Percentiles rank a stretch among this genome's conserved stretches.
Evolutionary conservation across 2,113 vertebrate species (phyloP).

Genomic region (Oxyruncus cristatus): DNA sequence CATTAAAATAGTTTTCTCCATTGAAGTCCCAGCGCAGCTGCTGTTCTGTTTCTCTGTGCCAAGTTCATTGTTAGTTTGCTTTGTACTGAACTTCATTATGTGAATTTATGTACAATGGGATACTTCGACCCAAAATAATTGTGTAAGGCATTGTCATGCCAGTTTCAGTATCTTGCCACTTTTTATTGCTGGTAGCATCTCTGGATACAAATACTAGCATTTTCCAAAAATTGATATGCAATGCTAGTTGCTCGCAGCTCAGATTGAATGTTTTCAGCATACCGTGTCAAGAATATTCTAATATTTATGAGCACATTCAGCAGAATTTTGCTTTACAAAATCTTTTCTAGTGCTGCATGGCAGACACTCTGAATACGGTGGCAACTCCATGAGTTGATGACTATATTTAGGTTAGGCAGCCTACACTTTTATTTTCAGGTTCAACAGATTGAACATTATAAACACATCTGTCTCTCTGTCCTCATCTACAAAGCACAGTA

Average conservation of each 20-base stretch:
- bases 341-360: background rate
- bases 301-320: slow-evolving; percentile 59
- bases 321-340: slow-evolving; percentile 33
- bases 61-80: slow-evolving; percentile 50
- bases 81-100: slow-evolving; percentile 51
- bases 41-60: slow-evolving; percentile 30
- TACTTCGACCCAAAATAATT: slow-evolving; percentile 52
- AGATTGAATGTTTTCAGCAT: slow-evolving; percentile 32
- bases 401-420: slow-evolving; percentile 40
- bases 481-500: background rate
- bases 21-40: slow-evolving; percentile 54
- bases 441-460: background rate
- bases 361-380: background rate
- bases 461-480: slow-evolving; percentile 13
- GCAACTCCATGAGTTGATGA: background rate
- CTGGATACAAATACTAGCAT: slow-evolving; percentile 33
- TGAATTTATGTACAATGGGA: slow-evolving; percentile 58
- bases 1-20: slow-evolving; percentile 28
- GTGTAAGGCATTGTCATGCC: slow-evolving; percentile 19
- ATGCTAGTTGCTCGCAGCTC: background rate
- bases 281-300: slow-evolving; percentile 38
- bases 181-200: slow-evolving; percentile 29
- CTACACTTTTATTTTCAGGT: slow-evolving; percentile 13
- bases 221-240: slow-evolving; percentile 50
- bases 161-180: slow-evolving; percentile 37